Evolutionary conservation across 2,888 invertebrate species (phyloP), one percentile per base, ranked within the genome.

Genomic region (Protonemura montana): DNA sequence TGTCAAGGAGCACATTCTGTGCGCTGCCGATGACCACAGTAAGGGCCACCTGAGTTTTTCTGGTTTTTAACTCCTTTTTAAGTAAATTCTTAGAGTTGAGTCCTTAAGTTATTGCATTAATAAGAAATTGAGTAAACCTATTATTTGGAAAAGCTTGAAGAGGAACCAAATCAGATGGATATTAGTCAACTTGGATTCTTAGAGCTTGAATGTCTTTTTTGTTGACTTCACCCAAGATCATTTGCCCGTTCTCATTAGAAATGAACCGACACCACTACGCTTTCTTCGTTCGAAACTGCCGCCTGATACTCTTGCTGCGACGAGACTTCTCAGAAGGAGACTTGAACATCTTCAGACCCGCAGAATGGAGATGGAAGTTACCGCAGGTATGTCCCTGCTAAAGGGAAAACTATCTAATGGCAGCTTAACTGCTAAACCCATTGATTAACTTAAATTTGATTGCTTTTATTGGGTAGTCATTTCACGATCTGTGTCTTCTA

Each of bases 201-300:
- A n/a, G n/a, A n/a, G n/a, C n/a, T n/a, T n/a, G n/a, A n/a, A n/a
- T n/a, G n/a, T n/a, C n/a, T n/a, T n/a, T n/a, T n/a, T n/a, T n/a
- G n/a, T n/a, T n/a, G n/a, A n/a, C n/a, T n/a, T n/a, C n/a, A n/a
- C n/a, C n/a, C n/a, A n/a, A n/a, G n/a, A n/a, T n/a, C n/a, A n/a
- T n/a, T n/a, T n/a, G n/a, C n/a, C n/a, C n/a, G n/a, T n/a, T n/a
- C n/a, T n/a, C 35, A 35, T 59, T 93, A 98, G 98, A 98, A 92
- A 98, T 99, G 98, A 99, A 99, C 93, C 96, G 99, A 2, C 99
- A 99, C 92, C 99, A 99, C 92, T 99, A 98, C 93, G 98, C 99
- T 0, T 92, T 99, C 89, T 99, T 99, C 93, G 96, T 99, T 0
- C 95, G 99, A 89, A 99, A 99, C 93, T 99, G 99, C 91, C 96